Conservation (phyloP, 2,797 vertebrate species). For the Petrocephalus sullivani region DNA sequence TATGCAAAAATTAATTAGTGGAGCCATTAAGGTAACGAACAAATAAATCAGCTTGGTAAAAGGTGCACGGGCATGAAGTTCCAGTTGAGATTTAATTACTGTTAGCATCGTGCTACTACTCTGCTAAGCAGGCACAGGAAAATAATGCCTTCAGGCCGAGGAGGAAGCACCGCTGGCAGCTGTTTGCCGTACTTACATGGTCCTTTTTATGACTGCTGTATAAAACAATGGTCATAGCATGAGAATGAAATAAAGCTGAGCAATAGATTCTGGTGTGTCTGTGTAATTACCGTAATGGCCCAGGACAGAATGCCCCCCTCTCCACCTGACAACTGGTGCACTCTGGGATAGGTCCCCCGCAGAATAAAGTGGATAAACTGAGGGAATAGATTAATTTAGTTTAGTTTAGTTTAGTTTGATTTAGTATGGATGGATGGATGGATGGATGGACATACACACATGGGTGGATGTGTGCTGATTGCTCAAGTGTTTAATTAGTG, state of each 20-base stretch:
- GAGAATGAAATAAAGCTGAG: constrained; percentile 38
- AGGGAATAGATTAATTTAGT: background rate
- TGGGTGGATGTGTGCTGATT: background rate
- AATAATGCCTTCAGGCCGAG: background rate
- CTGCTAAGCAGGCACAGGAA: background rate
- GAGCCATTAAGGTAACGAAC: background rate
- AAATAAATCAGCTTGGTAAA: background rate
- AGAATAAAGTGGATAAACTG: background rate
- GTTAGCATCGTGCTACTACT: background rate
- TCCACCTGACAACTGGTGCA: background rate
- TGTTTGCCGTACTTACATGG: background rate
- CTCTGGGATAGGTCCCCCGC: background rate
- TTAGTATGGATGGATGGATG: background rate
- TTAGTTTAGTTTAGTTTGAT: too few species aligned
- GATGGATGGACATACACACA: too few species aligned
- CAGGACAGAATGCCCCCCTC: constrained; percentile 24
- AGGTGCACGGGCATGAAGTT: background rate
- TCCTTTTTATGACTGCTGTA: background rate
- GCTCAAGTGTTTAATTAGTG: background rate
- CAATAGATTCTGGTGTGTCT: constrained; percentile 31
- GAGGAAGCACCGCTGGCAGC: background rate
- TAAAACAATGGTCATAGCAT: constrained; percentile 22
- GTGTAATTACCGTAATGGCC: constrained; percentile 40
- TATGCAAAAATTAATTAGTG: background rate
- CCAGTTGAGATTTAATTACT: background rate